phyloP scores from a whole-genome alignment of 2,888 invertebrate genomes.

The Ischnura elegans region DNA sequence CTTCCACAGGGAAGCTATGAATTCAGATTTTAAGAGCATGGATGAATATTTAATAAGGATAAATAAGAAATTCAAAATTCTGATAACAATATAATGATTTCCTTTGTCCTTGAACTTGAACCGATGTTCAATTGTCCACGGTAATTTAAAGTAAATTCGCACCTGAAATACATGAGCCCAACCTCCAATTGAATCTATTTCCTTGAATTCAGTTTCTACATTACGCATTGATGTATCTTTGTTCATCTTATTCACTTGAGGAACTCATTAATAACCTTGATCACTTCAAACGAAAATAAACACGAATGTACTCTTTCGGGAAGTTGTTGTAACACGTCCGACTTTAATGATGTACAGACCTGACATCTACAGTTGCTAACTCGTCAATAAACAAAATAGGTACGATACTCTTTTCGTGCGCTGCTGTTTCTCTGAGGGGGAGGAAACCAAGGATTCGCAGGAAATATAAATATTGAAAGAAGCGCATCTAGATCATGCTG shows the following conservation, averaged over 20 bases:
- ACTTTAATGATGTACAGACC: slow-evolving; percentile 48
- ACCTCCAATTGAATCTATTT: slow-evolving; percentile 84
- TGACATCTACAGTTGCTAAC: slow-evolving; percentile 36
- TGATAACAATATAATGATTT: slow-evolving; percentile 18
- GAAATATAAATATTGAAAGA: not conserved
- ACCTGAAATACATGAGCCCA: slow-evolving; percentile 89
- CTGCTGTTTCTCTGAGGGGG: not conserved
- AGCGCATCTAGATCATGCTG: not conserved
- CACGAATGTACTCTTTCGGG: slow-evolving; percentile 45
- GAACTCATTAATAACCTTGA: slow-evolving; percentile 58
- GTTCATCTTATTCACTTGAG: slow-evolving; percentile 58
- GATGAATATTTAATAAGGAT: not conserved
- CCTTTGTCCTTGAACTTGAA: slow-evolving; percentile 68
- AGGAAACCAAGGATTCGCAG: not conserved
- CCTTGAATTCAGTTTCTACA: slow-evolving; percentile 86
- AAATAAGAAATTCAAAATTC: not conserved
- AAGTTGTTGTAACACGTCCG: slow-evolving; percentile 60
- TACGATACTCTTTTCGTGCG: not conserved
- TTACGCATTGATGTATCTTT: slow-evolving; percentile 59
- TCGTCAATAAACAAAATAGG: not conserved
- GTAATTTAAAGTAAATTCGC: slow-evolving; percentile 71
- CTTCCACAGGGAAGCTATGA: not conserved
- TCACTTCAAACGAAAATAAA: slow-evolving; percentile 56
- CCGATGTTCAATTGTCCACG: slow-evolving; percentile 38
- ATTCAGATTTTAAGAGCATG: not conserved